Evolutionary conservation across 2,113 vertebrate species (phyloP), one percentile per base, ranked within the genome.

Genomic region (Nerophis ophidion): DNA sequence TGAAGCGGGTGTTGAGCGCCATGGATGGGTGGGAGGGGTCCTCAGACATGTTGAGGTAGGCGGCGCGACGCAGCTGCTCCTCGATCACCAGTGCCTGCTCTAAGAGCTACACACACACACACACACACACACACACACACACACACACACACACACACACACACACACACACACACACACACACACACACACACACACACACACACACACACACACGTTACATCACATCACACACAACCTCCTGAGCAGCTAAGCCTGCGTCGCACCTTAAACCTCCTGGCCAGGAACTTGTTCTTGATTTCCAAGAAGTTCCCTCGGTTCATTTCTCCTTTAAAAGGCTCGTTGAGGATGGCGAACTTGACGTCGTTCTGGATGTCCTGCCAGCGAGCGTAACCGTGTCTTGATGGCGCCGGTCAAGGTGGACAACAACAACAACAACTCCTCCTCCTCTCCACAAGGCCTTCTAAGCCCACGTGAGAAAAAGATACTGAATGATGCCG

Each of bases 401-500:
- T 98, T 81, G 57, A 69, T 82, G 70, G 68, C 62, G 80, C 11
- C 8, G 14, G 90, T 88, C 89, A 92, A 93, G 91, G 87, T 3
- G 16, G 40, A 55, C 9, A 19, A 59, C 48, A 4, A 16, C 15
- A 13, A 11, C 14, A 6, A 10, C 10, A 38, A 26, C 26, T 26
- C n/a, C n/a, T n/a, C n/a, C n/a, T n/a, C n/a, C n/a, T n/a, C 13
- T 14, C 6, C 14, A 9, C 13, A n/a, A 8, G 15, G n/a, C 3
- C 4, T 26, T 35, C 7, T 33, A 17, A 0, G 10, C 6, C 35
- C 17, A 48, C 6, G 19, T 12, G 3, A 2, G 3, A 5, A 71
- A 93, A 97, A 93, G 97, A 99, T 99, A 99, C 97, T 97, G 97
- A 74, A 99, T 97, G 83, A 99, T 99, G 38, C 97, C 97, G 44